Base-by-base conservation (phyloP, 1,140 invertebrate species). In the Metaphire vulgaris region DNA sequence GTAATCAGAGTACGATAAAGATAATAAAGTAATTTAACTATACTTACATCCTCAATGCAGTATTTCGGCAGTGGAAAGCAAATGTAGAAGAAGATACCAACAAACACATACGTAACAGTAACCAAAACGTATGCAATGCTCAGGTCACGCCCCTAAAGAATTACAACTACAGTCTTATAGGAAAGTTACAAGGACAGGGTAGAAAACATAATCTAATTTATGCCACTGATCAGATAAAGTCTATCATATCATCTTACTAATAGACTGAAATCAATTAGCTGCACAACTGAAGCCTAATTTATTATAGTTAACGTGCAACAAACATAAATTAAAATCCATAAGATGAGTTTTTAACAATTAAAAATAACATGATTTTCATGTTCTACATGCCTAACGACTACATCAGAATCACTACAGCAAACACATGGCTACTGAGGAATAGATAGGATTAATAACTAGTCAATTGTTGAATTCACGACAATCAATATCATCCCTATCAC, bases 31-130 rank as follows among this genome's bases (percentile, higher is more conserved):
- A n/a, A n/a, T n/a, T n/a, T n/a, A 72, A 72, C 31, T 1, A 1
- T 76, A 91, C 92, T 93, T 89, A 97, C 94, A 88, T 96, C 94
- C 89, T 92, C 90, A 77, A 97, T 94, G 82, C 95, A 97, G 21
- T 87, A 87, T 87, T 97, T 96, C 14, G 88, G 86, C 16, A 95
- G 84, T 1, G 94, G 94, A 83, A 96, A 97, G 72, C 90, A 89
- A 1, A 93, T 82, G 84, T 92, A 97, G 86, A 97, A 95, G 0
- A 91, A 84, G 6, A 90, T 87, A 26, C 93, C 94, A 74, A 97
- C 91, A 67, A 92, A 86, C 14, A 93, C 87, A 83, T 97, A 97
- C 0, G 94, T 97, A 1, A 91, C 70, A 0, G 90, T 91, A 1
- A 96, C 93, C 68, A 96, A 87, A 30, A 90, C 78, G 82, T 93